Conservation (phyloP, 92 coral and sea anemone species). For the Palythoa heliodiscus region DNA sequence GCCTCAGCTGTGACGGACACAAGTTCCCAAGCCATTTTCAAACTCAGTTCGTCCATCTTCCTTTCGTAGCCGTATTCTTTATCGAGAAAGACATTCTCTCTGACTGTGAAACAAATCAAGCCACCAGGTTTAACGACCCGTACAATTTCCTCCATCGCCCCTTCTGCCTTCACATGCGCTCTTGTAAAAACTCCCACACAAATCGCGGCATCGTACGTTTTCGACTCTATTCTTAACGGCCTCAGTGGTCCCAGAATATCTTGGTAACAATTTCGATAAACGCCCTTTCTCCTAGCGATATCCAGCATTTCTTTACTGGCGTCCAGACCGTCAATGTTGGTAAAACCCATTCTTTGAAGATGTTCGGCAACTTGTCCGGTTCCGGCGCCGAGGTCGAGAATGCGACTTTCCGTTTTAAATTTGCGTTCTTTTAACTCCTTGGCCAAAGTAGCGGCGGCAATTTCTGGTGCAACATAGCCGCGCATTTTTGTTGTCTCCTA, state of each 20-base stretch:
- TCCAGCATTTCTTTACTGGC: constrained; percentile 71
- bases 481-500: constrained; percentile 72
- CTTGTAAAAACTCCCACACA: constrained; percentile 81
- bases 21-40: constrained; percentile 71
- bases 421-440: constrained; percentile 59
- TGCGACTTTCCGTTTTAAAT: constrained; percentile 50
- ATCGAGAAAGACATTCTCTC: constrained; percentile 78
- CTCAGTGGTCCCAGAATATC: constrained; percentile 58
- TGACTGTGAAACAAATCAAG: constrained; percentile 83
- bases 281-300: constrained; percentile 70
- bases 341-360: constrained; percentile 64
- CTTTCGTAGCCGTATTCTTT: constrained; percentile 73
- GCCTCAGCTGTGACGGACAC: constrained; percentile 65
- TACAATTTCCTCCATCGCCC: constrained; percentile 92
- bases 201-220: constrained; percentile 81
- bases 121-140: constrained; percentile 91
- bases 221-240: constrained; percentile 51
- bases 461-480: constrained; percentile 80
- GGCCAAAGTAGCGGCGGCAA: constrained; percentile 65
- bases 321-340: constrained; percentile 85
- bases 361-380: constrained; percentile 88
- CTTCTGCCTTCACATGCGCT: constrained; percentile 89
- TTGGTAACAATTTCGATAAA: constrained; percentile 58
- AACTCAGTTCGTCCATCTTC: constrained; percentile 77
- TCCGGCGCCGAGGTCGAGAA: constrained; percentile 94